A percentile compares a stretch with the other conserved stretches of the same genome.
These are phyloP conservation scores for Alosa alosa DNA, from an alignment of 2,113 vertebrate genomes.

Conservation along the genomic window DNA sequence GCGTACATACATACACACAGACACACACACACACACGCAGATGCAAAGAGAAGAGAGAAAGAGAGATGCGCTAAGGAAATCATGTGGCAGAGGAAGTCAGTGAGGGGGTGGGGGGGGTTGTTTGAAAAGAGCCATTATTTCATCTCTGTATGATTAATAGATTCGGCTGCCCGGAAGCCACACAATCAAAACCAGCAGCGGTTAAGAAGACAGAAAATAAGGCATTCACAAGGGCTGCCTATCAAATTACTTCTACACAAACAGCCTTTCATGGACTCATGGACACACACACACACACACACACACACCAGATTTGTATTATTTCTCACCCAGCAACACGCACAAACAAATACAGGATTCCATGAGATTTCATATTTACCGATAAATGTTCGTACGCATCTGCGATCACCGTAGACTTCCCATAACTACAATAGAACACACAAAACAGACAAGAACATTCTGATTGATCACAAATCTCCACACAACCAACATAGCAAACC, in stretches of 20 bases:
- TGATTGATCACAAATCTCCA: too few relatives aligned
- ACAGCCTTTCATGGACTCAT: background rate
- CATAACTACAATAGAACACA: constrained; percentile 75
- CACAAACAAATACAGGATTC: background rate
- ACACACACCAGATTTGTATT: background rate
- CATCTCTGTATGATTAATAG: background rate
- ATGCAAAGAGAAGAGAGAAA: background rate
- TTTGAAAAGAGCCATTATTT: background rate
- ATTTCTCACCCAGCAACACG: background rate
- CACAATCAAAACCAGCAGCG: background rate
- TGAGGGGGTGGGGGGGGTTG: background rate
- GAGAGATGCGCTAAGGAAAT: background rate
- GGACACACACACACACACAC: background rate
- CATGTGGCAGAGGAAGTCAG: background rate
- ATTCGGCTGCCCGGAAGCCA: background rate
- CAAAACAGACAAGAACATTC: background rate
- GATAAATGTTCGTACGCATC: constrained; percentile 92
- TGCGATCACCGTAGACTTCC: constrained; percentile 96
- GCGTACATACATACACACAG: background rate
- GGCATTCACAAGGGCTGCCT: background rate
- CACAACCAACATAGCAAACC: too few relatives aligned
- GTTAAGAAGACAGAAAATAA: background rate
- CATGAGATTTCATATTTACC: constrained; percentile 71
- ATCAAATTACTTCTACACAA: background rate
- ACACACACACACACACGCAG: background rate